Conservation (phyloP, 2,888 invertebrate species). For the Asteroscopus sphinx region DNA sequence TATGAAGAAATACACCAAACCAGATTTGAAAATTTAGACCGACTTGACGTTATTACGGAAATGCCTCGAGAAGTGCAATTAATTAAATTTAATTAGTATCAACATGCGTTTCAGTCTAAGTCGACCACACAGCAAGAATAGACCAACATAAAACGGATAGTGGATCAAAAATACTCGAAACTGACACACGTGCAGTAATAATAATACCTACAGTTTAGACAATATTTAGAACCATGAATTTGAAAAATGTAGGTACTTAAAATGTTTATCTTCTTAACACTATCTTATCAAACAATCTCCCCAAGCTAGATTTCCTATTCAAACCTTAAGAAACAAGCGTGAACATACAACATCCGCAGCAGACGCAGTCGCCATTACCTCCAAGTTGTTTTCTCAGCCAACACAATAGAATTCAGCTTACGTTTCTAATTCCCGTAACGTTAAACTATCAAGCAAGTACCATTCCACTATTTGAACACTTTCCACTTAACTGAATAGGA, state of each 20-base stretch:
- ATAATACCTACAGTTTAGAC: too few species aligned
- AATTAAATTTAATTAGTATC: slow-evolving; percentile 33
- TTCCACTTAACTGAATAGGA: slow-evolving; percentile 53
- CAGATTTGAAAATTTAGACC: slow-evolving; percentile 3
- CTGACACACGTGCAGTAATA: background rate
- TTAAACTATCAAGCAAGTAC: slow-evolving; percentile 48
- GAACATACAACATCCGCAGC: slow-evolving; percentile 5
- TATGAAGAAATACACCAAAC: slow-evolving; percentile 6
- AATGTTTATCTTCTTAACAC: too few species aligned
- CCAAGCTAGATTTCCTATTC: background rate
- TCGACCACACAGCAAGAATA: background rate
- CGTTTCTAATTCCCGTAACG: slow-evolving; percentile 51
- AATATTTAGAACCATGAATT: too few species aligned
- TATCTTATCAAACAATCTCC: background rate
- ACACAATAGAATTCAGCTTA: slow-evolving; percentile 52
- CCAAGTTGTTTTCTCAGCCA: slow-evolving; percentile 36
- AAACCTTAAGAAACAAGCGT: slow-evolving; percentile 9
- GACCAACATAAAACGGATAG: background rate
- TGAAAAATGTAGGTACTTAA: too few species aligned
- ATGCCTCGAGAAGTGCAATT: slow-evolving; percentile 20
- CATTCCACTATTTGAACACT: slow-evolving; percentile 49
- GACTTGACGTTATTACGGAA: slow-evolving; percentile 37
- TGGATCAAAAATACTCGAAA: background rate
- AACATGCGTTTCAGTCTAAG: slow-evolving; percentile 21
- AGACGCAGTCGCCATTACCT: slow-evolving; percentile 38